Evolutionary conservation across 2,888 invertebrate species (phyloP).

Genomic region (Lacanobia wlatinum): DNA sequence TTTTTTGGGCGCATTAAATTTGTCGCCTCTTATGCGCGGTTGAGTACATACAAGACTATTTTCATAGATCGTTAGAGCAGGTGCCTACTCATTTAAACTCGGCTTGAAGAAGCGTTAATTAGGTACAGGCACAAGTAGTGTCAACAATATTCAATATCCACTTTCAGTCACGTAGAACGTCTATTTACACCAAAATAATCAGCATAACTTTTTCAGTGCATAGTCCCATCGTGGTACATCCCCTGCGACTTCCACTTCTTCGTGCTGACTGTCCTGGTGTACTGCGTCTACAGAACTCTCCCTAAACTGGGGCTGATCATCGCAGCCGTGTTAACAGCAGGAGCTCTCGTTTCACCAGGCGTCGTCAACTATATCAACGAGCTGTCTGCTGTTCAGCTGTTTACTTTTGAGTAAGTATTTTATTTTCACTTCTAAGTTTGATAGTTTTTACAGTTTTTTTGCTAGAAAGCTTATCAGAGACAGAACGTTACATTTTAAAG

Average conservation of each 20-base stretch:
- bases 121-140: no score
- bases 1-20: no score
- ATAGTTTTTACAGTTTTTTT: neutral
- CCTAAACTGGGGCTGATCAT: conserved; percentile 81
- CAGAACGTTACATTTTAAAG: no score
- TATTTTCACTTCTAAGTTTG: neutral
- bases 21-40: no score
- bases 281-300: conserved; percentile 82
- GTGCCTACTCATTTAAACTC: no score
- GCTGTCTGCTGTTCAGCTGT: conserved; percentile 89
- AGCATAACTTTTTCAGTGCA: conserved; percentile 88
- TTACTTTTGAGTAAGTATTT: conserved; percentile 89
- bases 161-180: no score
- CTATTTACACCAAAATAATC: neutral
- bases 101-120: no score
- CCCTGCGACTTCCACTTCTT: conserved; percentile 94
- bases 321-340: conserved; percentile 76
- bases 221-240: conserved; percentile 93
- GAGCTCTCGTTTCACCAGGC: conserved; percentile 88
- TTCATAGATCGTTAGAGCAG: no score
- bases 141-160: no score
- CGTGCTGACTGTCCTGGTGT: conserved; percentile 88
- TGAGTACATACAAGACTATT: no score
- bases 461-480: no score
- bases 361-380: conserved; percentile 87